Evolutionary conservation across 1,140 invertebrate species (phyloP).

Genomic region (Lucilia cuprina): DNA sequence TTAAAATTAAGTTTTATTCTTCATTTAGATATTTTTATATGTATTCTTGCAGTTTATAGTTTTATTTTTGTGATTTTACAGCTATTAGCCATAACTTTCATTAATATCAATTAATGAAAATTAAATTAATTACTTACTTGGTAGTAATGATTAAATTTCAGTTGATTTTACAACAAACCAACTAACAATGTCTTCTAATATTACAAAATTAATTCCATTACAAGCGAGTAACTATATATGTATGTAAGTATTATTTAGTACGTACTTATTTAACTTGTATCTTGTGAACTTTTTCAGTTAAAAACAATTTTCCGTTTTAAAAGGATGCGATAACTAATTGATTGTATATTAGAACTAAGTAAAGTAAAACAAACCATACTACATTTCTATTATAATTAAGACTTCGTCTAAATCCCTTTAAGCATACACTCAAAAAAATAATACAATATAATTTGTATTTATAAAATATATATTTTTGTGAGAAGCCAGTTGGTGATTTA

Average conservation of each 20-base stretch:
- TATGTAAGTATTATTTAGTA: too few species aligned
- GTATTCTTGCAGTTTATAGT: not conserved
- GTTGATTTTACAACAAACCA: not conserved
- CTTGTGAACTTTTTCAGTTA: too few species aligned
- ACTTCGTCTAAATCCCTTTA: slow-evolving; percentile 49
- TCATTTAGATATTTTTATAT: not conserved
- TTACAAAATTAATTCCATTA: not conserved
- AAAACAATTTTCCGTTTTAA: too few species aligned
- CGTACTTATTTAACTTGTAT: too few species aligned
- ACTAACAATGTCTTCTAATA: not conserved
- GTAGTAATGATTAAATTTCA: not conserved
- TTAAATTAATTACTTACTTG: not conserved
- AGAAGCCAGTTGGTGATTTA: not conserved
- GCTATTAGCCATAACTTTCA: not conserved
- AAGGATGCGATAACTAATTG: not conserved
- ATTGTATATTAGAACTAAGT: not conserved
- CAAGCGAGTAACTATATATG: too few species aligned
- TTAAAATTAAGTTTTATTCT: not conserved
- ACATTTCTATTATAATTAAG: slow-evolving; percentile 58
- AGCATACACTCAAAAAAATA: slow-evolving; percentile 14
- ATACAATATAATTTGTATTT: not conserved
- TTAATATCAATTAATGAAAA: not conserved
- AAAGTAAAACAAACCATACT: slow-evolving; percentile 37
- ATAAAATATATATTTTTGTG: slow-evolving; percentile 37
- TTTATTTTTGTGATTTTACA: not conserved